Evolutionary conservation across 2,113 vertebrate genomes (phyloP).

Genomic region (Tachysurus fulvidraco): DNA sequence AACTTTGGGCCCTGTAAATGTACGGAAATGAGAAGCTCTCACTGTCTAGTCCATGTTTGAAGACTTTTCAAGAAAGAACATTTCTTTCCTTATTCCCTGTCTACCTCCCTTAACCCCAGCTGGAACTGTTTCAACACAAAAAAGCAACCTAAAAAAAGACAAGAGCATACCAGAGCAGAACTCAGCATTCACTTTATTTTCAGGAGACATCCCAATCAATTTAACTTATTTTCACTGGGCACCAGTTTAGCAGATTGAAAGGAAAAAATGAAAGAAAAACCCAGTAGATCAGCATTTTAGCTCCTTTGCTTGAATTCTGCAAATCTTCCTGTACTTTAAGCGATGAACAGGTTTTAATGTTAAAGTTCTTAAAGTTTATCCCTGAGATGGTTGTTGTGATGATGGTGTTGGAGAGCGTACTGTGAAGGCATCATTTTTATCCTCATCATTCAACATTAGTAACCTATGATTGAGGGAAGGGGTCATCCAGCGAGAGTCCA

Average conservation of each 20-base stretch:
- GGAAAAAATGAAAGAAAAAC: background rate
- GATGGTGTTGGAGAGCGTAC: background rate
- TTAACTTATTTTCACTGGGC: background rate
- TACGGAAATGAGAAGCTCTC: background rate
- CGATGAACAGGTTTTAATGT: background rate
- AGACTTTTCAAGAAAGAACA: background rate
- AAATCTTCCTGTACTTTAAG: background rate
- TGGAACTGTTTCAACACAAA: slow-evolving; percentile 18
- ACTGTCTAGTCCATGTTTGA: background rate
- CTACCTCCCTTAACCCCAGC: background rate
- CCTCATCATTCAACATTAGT: background rate
- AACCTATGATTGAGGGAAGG: background rate
- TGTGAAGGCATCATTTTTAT: background rate
- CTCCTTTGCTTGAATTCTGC: background rate
- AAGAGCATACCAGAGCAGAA: slow-evolving; percentile 3
- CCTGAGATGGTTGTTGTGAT: background rate
- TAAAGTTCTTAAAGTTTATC: background rate
- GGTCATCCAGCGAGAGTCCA: background rate
- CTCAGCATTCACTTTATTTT: background rate
- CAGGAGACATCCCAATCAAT: background rate
- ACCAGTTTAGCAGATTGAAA: background rate
- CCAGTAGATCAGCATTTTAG: background rate
- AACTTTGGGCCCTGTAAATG: background rate
- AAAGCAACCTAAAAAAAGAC: background rate
- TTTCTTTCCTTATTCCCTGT: background rate